Base-by-base conservation (phyloP, 2,888 invertebrate genomes). In the Tubiluchus corallicola region DNA sequence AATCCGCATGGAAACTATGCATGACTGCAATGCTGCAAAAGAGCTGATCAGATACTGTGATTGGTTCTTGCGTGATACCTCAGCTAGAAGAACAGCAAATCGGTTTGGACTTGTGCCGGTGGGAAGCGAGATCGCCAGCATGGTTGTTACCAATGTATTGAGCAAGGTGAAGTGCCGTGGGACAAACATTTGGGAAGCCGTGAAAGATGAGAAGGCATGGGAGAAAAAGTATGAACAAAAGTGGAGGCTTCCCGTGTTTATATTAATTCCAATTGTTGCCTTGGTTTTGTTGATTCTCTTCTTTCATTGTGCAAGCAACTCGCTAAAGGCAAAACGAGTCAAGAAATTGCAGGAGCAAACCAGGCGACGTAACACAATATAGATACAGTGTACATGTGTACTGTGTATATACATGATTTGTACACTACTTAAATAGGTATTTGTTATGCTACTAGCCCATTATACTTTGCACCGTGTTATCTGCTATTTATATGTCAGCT, bases 1-100 rank as follows among this genome's bases (percentile, higher is more conserved):
- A 9, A 29, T 29, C 29, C 9, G 29, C 9, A 29, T 29, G 29
- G 29, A 29, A 9, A 29, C 29, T 9, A n/a, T 43, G 15, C 9
- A 9, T 4, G 45, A 53, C 40, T 62, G 62, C 47, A 47, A 47
- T 1, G 43, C 50, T 2, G 54, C 56, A 13, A 51, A 50, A 18
- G 61, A 61, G 46, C 48, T 62, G 13, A 49, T 56, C n/a, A 48
- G 59, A 13, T 61, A 55, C 42, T 47, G 55, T 2, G 44, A 52
- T n/a, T 61, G 59, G 60, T 54, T 55, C 40, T 45, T 54, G 21
- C 48, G 40, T 13, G 37, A 46, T 20, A 29, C 44, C 2, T 13
- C 41, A 13, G 16, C 21, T 5, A 46, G 5, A 2, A 43, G 1
- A 49, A 50, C 3, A 52, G 54, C 19, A 41, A 40, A 3, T n/a